These are phyloP conservation scores for Laterallus jamaicensis DNA, from an alignment of 2,113 vertebrate genomes.

Conservation along the genomic window DNA sequence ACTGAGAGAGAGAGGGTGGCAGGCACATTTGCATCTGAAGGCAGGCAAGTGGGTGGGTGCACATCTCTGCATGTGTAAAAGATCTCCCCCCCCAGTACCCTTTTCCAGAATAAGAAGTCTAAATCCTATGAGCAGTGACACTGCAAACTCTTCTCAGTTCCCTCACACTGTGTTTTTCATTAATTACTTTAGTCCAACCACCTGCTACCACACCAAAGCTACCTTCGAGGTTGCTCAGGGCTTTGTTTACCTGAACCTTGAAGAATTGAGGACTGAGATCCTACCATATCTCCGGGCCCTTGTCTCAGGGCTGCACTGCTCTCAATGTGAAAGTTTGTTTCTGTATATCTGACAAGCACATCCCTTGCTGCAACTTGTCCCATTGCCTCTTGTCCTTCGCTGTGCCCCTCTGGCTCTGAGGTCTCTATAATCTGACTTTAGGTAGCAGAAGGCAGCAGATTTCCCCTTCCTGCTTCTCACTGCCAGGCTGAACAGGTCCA, in stretches of 20 bases:
- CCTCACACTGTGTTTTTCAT: not conserved
- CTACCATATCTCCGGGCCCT: not conserved
- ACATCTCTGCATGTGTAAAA: not conserved
- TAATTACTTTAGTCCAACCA: not conserved
- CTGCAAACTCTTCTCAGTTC: not conserved
- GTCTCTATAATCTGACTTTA: not conserved
- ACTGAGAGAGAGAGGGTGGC: not conserved
- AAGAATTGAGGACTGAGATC: not conserved
- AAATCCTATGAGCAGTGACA: not conserved
- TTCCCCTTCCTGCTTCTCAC: not conserved
- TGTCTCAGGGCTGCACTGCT: not conserved
- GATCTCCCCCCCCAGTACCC: not conserved
- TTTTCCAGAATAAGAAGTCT: not conserved
- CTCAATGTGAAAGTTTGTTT: not conserved
- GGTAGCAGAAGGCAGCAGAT: not conserved
- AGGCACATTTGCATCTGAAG: not conserved
- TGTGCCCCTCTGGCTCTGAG: not conserved
- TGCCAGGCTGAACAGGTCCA: not conserved
- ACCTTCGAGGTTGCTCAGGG: not conserved
- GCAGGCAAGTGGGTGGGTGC: not conserved
- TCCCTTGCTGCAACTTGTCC: not conserved
- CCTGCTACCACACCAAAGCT: not conserved
- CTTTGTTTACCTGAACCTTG: not conserved
- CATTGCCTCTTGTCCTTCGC: not conserved
- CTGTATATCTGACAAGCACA: not conserved